These are phyloP conservation scores for Cossypha polioptera DNA, from an alignment of 2,797 vertebrate species.

Conservation along the genomic window DNA sequence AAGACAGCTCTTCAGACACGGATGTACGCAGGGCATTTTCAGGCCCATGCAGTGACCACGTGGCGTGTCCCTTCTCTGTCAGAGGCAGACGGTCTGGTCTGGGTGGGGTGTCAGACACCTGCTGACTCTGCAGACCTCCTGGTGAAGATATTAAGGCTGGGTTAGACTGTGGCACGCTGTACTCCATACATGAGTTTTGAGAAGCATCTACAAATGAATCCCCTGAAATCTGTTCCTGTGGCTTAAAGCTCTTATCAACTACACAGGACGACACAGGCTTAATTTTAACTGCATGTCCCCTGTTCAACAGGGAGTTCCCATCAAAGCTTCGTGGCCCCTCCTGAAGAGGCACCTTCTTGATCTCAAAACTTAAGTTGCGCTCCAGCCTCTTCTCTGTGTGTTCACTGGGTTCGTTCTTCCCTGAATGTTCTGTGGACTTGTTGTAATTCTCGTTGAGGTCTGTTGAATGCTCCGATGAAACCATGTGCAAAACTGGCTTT, in stretches of 20 bases:
- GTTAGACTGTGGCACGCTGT: slow-evolving; percentile 39
- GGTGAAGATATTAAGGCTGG: slow-evolving; percentile 45
- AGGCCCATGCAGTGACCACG: slow-evolving; percentile 73
- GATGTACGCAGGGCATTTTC: slow-evolving; percentile 26
- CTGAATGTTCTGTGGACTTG: slow-evolving; percentile 75
- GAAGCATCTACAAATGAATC: slow-evolving; percentile 78
- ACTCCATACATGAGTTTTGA: slow-evolving; percentile 74
- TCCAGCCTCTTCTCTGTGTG: slow-evolving; percentile 82
- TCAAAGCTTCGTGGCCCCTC: slow-evolving; percentile 95
- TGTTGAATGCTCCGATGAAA: slow-evolving; percentile 80
- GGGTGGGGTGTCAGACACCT: slow-evolving; percentile 66
- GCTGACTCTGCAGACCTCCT: slow-evolving; percentile 54
- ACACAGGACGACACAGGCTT: slow-evolving; percentile 74
- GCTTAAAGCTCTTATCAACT: slow-evolving; percentile 70
- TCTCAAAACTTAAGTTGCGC: slow-evolving; percentile 94
- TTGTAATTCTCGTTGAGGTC: slow-evolving; percentile 93
- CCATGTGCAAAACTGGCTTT: slow-evolving; percentile 91
- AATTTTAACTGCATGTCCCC: slow-evolving; percentile 88
- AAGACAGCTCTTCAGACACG: slow-evolving; percentile 57
- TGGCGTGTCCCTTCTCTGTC: slow-evolving; percentile 78
- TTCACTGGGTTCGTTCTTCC: slow-evolving; percentile 76
- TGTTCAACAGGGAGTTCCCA: slow-evolving; percentile 80
- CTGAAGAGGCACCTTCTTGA: slow-evolving; percentile 93
- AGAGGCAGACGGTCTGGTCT: slow-evolving; percentile 91
- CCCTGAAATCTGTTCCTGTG: slow-evolving; percentile 79